A percentile compares a stretch with the other conserved stretches of the same genome.
These are phyloP conservation scores for Heliconius congener DNA, from an alignment of 1,140 invertebrate genomes.

Conservation along the genomic window DNA sequence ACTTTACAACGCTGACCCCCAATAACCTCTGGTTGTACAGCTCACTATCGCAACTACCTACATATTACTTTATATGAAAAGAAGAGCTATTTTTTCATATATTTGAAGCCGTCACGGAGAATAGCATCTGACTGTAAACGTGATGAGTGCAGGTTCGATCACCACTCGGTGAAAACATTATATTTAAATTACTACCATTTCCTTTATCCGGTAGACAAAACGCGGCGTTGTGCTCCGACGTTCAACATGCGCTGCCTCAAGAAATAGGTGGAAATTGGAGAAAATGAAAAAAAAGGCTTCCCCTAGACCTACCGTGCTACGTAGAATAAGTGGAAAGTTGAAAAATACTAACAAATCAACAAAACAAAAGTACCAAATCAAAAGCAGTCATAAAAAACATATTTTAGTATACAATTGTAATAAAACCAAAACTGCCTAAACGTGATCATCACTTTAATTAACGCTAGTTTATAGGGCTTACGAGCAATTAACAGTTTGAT, in stretches of 20 bases:
- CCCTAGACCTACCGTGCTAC: too few relatives aligned
- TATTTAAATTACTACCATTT: neutral
- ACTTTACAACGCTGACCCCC: constrained; percentile 36
- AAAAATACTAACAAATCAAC: too few relatives aligned
- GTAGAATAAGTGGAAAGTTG: too few relatives aligned
- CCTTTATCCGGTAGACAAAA: neutral
- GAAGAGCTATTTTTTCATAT: too few relatives aligned
- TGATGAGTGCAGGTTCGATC: neutral
- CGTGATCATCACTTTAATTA: neutral
- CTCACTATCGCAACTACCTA: neutral
- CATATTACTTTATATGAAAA: neutral
- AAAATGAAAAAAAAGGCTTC: neutral
- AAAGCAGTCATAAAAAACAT: neutral
- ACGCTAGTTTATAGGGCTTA: neutral
- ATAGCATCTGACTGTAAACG: neutral
- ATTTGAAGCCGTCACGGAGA: neutral
- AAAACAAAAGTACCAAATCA: too few relatives aligned
- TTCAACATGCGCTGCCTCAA: too few relatives aligned
- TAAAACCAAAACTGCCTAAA: neutral
- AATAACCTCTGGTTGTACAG: constrained; percentile 33
- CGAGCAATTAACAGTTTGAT: neutral
- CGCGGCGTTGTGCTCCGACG: too few relatives aligned
- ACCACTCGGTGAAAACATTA: neutral
- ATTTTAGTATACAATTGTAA: too few relatives aligned
- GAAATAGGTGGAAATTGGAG: neutral